Evolutionary conservation across 35 echinoderm and acorn worm genomes (phyloP), one percentile per base, ranked within the genome.

Genomic region (Lytechinus variegatus): DNA sequence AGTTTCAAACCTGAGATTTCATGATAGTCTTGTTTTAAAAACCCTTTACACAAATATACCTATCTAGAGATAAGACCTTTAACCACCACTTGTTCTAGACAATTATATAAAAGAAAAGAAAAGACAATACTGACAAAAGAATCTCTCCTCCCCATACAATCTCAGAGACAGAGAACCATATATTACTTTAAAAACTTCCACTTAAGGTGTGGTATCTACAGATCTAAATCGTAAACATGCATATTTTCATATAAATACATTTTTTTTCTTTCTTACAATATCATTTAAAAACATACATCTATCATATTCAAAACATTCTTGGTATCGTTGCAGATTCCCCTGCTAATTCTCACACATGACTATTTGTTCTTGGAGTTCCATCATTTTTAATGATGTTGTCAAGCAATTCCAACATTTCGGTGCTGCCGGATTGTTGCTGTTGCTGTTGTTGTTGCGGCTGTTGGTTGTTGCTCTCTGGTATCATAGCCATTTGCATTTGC

Each of bases 231-330:
- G 53, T 93, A 56, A 57, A 93, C 92, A 93, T 93, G 92, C 92
- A 93, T 93, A 93, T 93, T 93, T 93, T 93, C 92, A 93, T 93
- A 93, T 93, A 93, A 93, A 93, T 93, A 93, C 92, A 93, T 93
- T 19, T 54, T 93, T 93, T 57, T 57, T 57, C 52, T 93, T 89
- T 89, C 87, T 89, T 53, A 89, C 28, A 89, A 52, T 89, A 89
- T 89, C 87, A 52, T 89, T 89, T 52, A 44, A 90, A 93, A 93
- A 53, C 52, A 93, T 55, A 93, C 16, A 93, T 52, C n/a, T 55
- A 93, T 93, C 55, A 28, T 93, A 93, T 93, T 93, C 55, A 93
- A 16, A 54, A 9, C 52, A 53, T 93, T 53, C 54, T 93, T 57
- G 27, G 52, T 93, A 90, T 28, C 28, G 14, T 28, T 51, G 1